A percentile compares a stretch with the other conserved stretches of the same genome.
phyloP scores from a whole-genome alignment of 2,888 invertebrate species.

The Cosmia trapezina region DNA sequence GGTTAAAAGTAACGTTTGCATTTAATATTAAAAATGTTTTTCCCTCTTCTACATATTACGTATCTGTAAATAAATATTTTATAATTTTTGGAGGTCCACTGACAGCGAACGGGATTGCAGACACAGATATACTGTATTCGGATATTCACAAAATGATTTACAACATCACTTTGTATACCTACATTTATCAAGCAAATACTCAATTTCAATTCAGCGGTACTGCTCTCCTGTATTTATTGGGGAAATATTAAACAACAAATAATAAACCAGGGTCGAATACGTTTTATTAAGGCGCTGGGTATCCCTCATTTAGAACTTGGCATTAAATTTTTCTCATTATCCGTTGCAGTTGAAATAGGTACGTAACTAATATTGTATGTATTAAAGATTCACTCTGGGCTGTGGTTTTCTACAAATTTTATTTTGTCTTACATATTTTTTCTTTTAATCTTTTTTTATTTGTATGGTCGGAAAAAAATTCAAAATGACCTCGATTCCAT shows the following conservation, averaged over 20 bases:
- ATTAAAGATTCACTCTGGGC: no score
- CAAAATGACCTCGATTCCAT: not conserved
- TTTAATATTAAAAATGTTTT: not conserved
- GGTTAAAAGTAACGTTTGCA: not conserved
- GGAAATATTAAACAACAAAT: conserved; percentile 54
- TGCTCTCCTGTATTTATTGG: conserved; percentile 45
- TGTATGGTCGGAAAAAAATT: not conserved
- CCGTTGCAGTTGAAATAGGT: not conserved
- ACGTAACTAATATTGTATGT: not conserved
- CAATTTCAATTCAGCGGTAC: conserved; percentile 48
- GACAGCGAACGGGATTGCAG: conserved; percentile 16
- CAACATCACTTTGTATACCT: conserved; percentile 30
- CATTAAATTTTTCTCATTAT: not conserved
- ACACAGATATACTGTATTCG: conserved; percentile 36
- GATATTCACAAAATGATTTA: conserved; percentile 55
- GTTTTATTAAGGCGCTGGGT: conserved; percentile 22
- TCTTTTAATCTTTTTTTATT: no score
- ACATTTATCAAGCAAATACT: conserved; percentile 51
- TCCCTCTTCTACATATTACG: not conserved
- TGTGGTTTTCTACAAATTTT: not conserved
- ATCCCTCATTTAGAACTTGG: not conserved
- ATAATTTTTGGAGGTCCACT: conserved; percentile 14
- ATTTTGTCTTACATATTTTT: no score
- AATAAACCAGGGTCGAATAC: conserved; percentile 46
- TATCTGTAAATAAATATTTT: conserved; percentile 4